These are phyloP conservation scores for Zaprionus obscuricornis DNA, from an alignment of 2,888 invertebrate species.

Conservation along the genomic window DNA sequence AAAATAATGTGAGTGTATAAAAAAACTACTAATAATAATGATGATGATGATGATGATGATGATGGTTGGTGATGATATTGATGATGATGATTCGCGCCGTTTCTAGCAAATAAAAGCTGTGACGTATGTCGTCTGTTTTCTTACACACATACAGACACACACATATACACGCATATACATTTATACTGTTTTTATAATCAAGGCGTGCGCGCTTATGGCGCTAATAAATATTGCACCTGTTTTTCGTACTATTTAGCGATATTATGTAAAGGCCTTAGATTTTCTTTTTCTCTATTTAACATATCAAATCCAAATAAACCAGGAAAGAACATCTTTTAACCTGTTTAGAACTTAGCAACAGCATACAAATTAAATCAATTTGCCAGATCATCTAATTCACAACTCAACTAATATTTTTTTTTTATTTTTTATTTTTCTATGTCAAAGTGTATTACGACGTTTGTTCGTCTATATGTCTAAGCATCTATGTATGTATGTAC, in stretches of 20 bases:
- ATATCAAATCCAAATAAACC: background rate
- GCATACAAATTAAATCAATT: background rate
- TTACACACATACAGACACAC: background rate
- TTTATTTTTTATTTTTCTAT: too few species aligned
- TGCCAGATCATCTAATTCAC: background rate
- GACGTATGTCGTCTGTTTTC: too few species aligned
- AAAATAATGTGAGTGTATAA: too few species aligned
- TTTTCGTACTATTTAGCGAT: background rate
- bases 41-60: too few species aligned
- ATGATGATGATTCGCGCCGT: too few species aligned
- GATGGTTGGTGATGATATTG: too few species aligned
- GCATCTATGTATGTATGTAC: background rate
- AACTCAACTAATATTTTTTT: too few species aligned
- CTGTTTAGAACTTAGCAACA: slow-evolving; percentile 1
- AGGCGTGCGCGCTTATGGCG: slow-evolving; percentile 4
- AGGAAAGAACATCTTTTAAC: slow-evolving; percentile 3
- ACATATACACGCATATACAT: background rate
- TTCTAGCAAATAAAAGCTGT: background rate
- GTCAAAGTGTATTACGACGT: too few species aligned
- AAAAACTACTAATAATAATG: too few species aligned
- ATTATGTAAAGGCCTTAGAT: slow-evolving; percentile 6
- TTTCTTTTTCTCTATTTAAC: too few species aligned
- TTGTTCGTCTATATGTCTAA: too few species aligned
- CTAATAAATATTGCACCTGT: slow-evolving; percentile 21
- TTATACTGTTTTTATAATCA: slow-evolving; percentile 9